These are phyloP conservation scores for Drosophila nannoptera DNA, from an alignment of 1,140 invertebrate species.

Conservation along the genomic window DNA sequence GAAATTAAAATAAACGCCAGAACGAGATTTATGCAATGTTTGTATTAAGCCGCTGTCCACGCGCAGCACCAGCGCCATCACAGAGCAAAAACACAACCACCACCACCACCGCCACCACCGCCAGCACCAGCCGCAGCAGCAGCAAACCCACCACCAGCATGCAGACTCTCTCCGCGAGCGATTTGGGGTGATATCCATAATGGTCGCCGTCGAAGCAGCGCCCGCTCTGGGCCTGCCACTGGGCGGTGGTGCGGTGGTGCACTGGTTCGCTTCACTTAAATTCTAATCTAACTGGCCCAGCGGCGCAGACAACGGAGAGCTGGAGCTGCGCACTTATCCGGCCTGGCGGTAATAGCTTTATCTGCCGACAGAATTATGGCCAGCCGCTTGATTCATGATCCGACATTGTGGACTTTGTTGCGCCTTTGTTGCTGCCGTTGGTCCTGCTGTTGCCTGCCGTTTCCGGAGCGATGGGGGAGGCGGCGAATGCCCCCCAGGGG, in stretches of 20 bases:
- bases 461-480: slow-evolving; percentile 15
- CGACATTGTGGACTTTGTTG: slow-evolving; percentile 45
- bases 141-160: slow-evolving; percentile 57
- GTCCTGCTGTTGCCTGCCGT: slow-evolving; percentile 8
- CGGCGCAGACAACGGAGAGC: slow-evolving; percentile 5
- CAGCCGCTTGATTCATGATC: slow-evolving; percentile 70
- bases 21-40: slow-evolving; percentile 76
- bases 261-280: slow-evolving; percentile 48
- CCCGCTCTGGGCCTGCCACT: slow-evolving; percentile 47
- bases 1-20: slow-evolving; percentile 77
- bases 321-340: slow-evolving; percentile 63
- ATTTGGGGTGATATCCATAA: slow-evolving; percentile 73
- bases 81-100: slow-evolving; percentile 19
- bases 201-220: slow-evolving; percentile 49
- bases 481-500: not conserved
- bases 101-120: not conserved
- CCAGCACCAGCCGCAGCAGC: slow-evolving; percentile 15
- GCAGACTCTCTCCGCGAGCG: slow-evolving; percentile 29
- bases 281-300: slow-evolving; percentile 70
- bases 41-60: slow-evolving; percentile 74
- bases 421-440: slow-evolving; percentile 33
- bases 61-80: slow-evolving; percentile 30
- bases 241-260: not conserved
- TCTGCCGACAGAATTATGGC: slow-evolving; percentile 75
- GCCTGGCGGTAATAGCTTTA: slow-evolving; percentile 76